These are phyloP conservation scores for Ectobius pallidus DNA, from an alignment of 2,888 invertebrate genomes.

Conservation along the genomic window DNA sequence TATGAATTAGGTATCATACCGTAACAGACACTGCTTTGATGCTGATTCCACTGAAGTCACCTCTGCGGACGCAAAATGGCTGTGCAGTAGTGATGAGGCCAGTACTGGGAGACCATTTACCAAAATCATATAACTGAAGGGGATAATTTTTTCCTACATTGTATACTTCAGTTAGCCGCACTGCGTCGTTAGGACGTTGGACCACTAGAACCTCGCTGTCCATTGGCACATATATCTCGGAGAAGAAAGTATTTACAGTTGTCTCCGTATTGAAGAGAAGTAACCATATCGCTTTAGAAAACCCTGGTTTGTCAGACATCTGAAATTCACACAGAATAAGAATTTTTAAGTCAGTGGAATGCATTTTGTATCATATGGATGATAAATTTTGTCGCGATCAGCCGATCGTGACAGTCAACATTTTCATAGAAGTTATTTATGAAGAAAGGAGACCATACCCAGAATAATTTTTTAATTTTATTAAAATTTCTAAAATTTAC, in stretches of 20 bases:
- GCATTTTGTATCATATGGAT: too few relatives aligned
- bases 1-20: background rate
- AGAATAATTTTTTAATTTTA: background rate
- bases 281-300: background rate
- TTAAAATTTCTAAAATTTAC: background rate
- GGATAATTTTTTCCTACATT: background rate
- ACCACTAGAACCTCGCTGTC: background rate
- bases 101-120: background rate
- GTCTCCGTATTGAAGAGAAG: background rate
- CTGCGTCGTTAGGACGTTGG: background rate
- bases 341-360: too few relatives aligned
- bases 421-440: too few relatives aligned
- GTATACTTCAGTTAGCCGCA: conserved; percentile 7
- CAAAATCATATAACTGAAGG: background rate
- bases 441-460: background rate
- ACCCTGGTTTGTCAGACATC: background rate
- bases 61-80: background rate
- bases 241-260: background rate
- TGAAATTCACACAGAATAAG: background rate
- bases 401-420: too few relatives aligned
- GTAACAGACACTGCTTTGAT: background rate
- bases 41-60: background rate
- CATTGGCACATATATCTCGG: background rate
- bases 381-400: too few relatives aligned
- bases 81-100: background rate